Percentiles rank a stretch among this genome's conserved stretches.
These are phyloP conservation scores for Geophilus truncorum DNA, from an alignment of 2,888 invertebrate genomes.

Conservation along the genomic window DNA sequence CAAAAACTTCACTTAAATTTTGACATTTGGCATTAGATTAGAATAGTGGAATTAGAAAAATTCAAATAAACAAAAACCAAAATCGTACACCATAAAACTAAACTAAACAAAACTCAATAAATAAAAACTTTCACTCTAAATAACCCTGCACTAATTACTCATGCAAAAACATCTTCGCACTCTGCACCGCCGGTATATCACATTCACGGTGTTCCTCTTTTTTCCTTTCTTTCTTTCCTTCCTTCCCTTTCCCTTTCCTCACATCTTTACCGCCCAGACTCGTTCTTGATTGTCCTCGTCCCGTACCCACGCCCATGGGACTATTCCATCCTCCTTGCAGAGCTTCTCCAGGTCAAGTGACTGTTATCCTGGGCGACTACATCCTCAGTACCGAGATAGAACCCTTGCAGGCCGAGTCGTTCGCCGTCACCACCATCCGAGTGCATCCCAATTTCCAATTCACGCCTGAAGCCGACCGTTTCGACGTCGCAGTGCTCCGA, in stretches of 20 bases:
- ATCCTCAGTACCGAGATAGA: slow-evolving; percentile 90
- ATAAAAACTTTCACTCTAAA: neutral
- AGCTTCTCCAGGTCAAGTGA: slow-evolving; percentile 69
- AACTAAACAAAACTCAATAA: neutral
- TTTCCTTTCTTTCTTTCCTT: neutral
- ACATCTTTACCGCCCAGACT: slow-evolving; percentile 5
- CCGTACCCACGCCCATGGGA: slow-evolving; percentile 32
- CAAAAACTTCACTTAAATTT: no score
- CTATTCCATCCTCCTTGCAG: slow-evolving; percentile 40
- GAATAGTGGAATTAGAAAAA: no score
- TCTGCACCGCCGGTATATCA: neutral
- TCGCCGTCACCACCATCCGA: slow-evolving; percentile 82
- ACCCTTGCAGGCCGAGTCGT: slow-evolving; percentile 83
- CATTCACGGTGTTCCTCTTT: neutral
- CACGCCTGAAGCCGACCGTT: slow-evolving; percentile 64
- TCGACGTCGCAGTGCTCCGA: slow-evolving; percentile 80
- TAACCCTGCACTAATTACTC: neutral
- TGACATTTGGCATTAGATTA: no score
- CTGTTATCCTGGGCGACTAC: slow-evolving; percentile 86
- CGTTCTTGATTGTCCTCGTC: slow-evolving; percentile 31
- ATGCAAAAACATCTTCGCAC: neutral
- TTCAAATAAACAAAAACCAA: no score
- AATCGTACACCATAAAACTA: no score
- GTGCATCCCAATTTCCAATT: slow-evolving; percentile 89
- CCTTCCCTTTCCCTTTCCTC: neutral